Base-by-base conservation (phyloP, 53 echinoderm and acorn worm species). In the Astropecten irregularis region DNA sequence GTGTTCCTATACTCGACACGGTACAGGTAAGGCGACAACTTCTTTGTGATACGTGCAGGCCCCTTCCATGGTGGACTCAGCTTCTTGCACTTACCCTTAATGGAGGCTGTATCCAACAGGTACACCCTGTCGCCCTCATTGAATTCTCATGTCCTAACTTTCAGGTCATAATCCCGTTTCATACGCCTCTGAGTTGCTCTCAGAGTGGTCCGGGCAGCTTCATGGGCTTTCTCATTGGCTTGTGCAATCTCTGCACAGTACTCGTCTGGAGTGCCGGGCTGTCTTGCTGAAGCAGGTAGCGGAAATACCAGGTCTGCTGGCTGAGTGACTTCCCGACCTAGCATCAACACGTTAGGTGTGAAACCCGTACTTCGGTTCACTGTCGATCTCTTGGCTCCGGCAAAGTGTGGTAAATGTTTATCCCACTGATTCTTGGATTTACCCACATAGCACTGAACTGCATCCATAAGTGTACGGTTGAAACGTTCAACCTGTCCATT, bases 401-500 rank as follows among this genome's bases (percentile, higher is more conserved):
- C 56, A 26, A 72, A 56, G 11, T 57, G 60, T 2, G 71, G 59
- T 9, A 85, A 23, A 31, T 38, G 58, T 25, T 27, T 66, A 47
- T 85, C 85, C 85, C 85, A 85, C 28, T 73, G 8, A 15, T 46
- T 38, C 33, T 85, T 72, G 2, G 52, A 31, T 7, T 69, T 57
- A 21, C 57, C 85, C 7, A 85, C 35, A 30, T 35, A 85, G 8
- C 59, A 71, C 42, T 59, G 23, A 8, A 85, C 72, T 21, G 72
- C 57, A 31, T 66, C 61, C 38, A 72, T 72, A 8, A 85, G 13
- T 1, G 85, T 85, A 1, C 33, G 46, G 38, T 85, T 85, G 29
- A 52, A 72, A 3, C 85, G 27, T 60, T 85, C 85, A 10, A 85
- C 72, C 37, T 56, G 56, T 11, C 67, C 85, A 23, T 71, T 85